Base-by-base conservation (phyloP, 2,888 invertebrate species). In the Hemithea aestivaria region DNA sequence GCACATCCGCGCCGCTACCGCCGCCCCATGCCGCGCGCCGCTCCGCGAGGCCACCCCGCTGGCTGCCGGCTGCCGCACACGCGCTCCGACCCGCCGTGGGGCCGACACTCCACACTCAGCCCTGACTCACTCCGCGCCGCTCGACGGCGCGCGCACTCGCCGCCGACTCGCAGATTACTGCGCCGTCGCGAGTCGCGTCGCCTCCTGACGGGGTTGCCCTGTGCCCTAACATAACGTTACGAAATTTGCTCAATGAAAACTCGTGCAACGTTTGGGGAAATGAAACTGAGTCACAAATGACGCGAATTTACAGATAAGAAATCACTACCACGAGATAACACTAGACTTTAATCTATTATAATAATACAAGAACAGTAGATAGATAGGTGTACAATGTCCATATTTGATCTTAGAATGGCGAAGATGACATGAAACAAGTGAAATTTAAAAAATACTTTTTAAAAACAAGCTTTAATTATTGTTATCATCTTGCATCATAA, bases 1-100 rank as follows among this genome's bases (percentile, higher is more conserved):
- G 92, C 93, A 92, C 92, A 93, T 93, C 90, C 65, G 91, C 90
- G 83, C 91, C 91, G 64, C 88, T 90, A 65, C 90, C 90, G 67
- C 91, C 91, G 91, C 92, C 91, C 79, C 93, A 92, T 73, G 90
- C 89, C 56, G 91, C 90, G 60, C 90, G 90, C 48, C 90, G 53
- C 70, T 66, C 53, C 78, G 74, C 51, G 71, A 67, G 66, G 62
- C 68, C 69, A 65, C 71, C 48, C 65, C 67, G 59, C 62, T 55
- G 61, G 58, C 62, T 59, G 56, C 29, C 64, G 55, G 61, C 64
- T 52, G 58, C 60, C 62, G 60, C 59, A 72, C 77, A 62, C 70
- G 67, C 67, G 72, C 62, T 63, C 72, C 68, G 60, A 69, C 75
- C 65, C 68, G 66, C 44, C 63, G 70, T 67, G 65, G 62, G 66